These are phyloP conservation scores for Takifugu ocellatus DNA, from an alignment of 2,797 vertebrate genomes.

Conservation along the genomic window DNA sequence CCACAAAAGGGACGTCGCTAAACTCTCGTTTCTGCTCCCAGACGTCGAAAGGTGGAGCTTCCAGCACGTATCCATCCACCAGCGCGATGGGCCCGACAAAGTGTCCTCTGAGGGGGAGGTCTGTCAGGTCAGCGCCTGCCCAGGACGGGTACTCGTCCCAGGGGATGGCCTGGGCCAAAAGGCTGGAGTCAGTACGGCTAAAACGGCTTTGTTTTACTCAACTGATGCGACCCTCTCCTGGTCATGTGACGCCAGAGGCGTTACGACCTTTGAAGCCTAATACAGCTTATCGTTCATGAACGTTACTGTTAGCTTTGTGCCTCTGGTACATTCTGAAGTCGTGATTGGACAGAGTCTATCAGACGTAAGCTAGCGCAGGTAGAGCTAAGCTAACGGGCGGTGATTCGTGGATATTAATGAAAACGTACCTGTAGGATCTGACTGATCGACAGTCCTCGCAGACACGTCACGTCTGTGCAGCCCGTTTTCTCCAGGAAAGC, in stretches of 20 bases:
- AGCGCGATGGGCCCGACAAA: slow-evolving; percentile 64
- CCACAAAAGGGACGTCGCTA: slow-evolving; percentile 73
- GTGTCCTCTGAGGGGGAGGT: slow-evolving; percentile 66
- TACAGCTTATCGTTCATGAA: too few species aligned
- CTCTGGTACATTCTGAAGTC: too few species aligned
- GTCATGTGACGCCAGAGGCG: too few species aligned
- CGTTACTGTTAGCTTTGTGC: too few species aligned
- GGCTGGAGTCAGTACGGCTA: background rate
- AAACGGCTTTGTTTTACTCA: too few species aligned
- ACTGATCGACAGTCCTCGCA: slow-evolving; percentile 53
- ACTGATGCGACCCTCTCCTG: too few species aligned
- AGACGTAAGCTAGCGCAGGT: too few species aligned
- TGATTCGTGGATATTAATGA: too few species aligned
- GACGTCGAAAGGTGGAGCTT: slow-evolving; percentile 60
- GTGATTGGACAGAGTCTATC: too few species aligned
- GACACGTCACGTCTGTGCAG: slow-evolving; percentile 67
- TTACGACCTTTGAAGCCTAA: too few species aligned
- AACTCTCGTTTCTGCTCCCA: slow-evolving; percentile 62
- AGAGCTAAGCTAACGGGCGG: too few species aligned
- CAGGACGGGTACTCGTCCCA: slow-evolving; percentile 75
- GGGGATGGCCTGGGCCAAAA: slow-evolving; percentile 64
- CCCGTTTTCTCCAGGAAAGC: slow-evolving; percentile 67
- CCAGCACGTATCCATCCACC: slow-evolving; percentile 76
- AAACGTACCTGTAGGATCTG: slow-evolving; percentile 70
- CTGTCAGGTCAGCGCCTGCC: slow-evolving; percentile 52